Conservation (phyloP, 2,888 invertebrate genomes). For the Pasiphila rectangulata region DNA sequence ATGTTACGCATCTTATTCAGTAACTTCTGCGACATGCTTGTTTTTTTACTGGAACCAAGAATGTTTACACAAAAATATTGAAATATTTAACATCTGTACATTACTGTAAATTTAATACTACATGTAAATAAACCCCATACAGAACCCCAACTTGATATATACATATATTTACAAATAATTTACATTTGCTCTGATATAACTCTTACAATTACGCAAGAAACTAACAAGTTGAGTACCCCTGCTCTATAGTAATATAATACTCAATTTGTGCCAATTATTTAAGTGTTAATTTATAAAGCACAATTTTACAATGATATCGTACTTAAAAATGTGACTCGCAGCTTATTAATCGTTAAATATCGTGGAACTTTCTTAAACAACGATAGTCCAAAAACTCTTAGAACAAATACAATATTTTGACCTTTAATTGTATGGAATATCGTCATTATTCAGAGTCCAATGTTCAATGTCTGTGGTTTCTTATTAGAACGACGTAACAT, state of each 20-base stretch:
- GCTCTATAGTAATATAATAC: constrained; percentile 56
- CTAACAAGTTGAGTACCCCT: constrained; percentile 41
- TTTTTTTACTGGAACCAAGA: no score
- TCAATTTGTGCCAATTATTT: constrained; percentile 66
- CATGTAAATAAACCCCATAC: no score
- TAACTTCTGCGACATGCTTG: no score
- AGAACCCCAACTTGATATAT: no score
- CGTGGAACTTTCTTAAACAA: not conserved
- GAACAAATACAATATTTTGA: not conserved
- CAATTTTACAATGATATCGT: constrained; percentile 32
- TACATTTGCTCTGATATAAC: not conserved
- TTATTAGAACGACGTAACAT: constrained; percentile 49
- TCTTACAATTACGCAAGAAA: not conserved
- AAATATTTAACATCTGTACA: no score
- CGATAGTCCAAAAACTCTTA: not conserved
- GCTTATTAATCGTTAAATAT: constrained; percentile 2
- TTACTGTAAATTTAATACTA: no score
- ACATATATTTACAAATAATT: no score
- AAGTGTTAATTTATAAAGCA: constrained; percentile 43
- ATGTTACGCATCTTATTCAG: no score
- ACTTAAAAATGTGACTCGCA: constrained; percentile 14
- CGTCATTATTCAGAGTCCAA: constrained; percentile 38
- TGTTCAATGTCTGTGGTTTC: constrained; percentile 62
- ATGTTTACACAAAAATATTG: no score
- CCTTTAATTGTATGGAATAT: constrained; percentile 9